Percentiles rank a stretch among this genome's conserved stretches.
Conservation (phyloP, 2,113 vertebrate genomes). For the Mustela lutreola region DNA sequence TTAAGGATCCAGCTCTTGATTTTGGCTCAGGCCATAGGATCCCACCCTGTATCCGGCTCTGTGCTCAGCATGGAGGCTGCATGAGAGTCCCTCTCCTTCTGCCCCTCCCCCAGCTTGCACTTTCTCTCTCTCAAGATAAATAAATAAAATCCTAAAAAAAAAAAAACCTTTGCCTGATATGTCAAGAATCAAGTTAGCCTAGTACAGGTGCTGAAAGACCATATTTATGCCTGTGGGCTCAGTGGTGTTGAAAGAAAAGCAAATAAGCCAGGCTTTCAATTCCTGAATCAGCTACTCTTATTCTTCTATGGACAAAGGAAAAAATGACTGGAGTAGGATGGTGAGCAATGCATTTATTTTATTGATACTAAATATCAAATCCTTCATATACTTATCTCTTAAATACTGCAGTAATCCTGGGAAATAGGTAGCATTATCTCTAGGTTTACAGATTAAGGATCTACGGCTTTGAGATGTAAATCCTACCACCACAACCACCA, state of each 20-base stretch:
- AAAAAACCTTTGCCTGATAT: background rate
- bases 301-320: background rate
- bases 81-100: background rate
- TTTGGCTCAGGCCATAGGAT: background rate
- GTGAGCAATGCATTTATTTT: background rate
- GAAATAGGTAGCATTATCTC: background rate
- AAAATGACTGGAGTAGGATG: background rate
- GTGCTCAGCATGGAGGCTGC: background rate
- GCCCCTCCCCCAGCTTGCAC: background rate
- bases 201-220: background rate
- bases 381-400: background rate
- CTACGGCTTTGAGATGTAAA: background rate
- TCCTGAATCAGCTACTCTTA: background rate
- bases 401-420: background rate
- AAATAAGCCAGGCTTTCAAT: background rate
- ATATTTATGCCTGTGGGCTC: background rate
- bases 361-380: background rate
- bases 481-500: background rate
- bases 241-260: background rate
- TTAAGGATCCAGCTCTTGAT: background rate
- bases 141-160: background rate
- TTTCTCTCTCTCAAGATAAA: background rate
- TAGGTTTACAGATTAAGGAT: background rate
- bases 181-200: background rate
- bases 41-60: background rate